Percentiles rank a stretch among this genome's conserved stretches.
phyloP scores from a whole-genome alignment of 2,113 vertebrate genomes.

The Bos javanicus region DNA sequence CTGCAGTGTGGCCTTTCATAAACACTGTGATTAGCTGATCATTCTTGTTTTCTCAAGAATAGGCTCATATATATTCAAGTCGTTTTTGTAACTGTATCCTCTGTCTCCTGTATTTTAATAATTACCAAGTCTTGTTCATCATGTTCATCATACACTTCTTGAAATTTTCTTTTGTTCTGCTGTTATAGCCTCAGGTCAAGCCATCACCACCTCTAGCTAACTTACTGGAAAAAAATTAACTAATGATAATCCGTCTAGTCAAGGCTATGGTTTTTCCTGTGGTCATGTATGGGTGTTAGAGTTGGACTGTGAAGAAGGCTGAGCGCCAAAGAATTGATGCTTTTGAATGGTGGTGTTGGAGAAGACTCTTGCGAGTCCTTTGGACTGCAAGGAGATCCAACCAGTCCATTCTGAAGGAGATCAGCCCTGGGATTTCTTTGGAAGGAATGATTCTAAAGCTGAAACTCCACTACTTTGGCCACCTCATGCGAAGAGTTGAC shows the following conservation, averaged over 20 bases:
- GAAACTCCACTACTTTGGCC: too few relatives aligned
- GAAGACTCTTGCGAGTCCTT: too few relatives aligned
- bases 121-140: not conserved
- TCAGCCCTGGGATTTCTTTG: too few relatives aligned
- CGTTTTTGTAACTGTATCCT: not conserved
- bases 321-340: too few relatives aligned
- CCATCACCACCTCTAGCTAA: not conserved
- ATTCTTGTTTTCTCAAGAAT: slow-evolving; percentile 3
- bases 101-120: not conserved
- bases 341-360: too few relatives aligned
- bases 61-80: not conserved
- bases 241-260: not conserved
- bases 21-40: slow-evolving; percentile 3
- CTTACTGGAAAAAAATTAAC: not conserved
- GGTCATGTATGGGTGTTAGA: too few relatives aligned
- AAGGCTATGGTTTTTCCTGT: too few relatives aligned
- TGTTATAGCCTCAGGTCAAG: not conserved
- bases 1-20: not conserved
- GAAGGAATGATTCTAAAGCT: too few relatives aligned
- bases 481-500: too few relatives aligned
- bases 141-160: not conserved
- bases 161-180: not conserved
- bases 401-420: too few relatives aligned
- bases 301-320: too few relatives aligned
- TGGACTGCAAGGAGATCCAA: too few relatives aligned